Evolutionary conservation across 1,140 invertebrate species (phyloP).

Genomic region (Apolygus lucorum): DNA sequence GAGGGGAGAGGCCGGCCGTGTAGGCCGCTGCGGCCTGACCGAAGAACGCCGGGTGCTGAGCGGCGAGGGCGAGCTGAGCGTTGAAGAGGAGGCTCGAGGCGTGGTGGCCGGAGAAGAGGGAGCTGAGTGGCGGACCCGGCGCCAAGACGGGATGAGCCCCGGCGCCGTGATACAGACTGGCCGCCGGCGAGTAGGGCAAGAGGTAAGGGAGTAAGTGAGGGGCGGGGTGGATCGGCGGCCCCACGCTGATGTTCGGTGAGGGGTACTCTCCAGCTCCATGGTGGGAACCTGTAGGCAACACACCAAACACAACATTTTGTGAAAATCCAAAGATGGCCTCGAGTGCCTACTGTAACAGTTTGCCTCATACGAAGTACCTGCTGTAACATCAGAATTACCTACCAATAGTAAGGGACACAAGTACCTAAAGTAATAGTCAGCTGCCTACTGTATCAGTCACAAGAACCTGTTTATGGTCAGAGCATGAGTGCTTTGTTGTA

Average conservation of each 20-base stretch:
- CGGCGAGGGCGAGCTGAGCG: slow-evolving; percentile 66
- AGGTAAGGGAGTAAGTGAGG: slow-evolving; percentile 75
- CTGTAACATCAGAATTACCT: too few relatives aligned
- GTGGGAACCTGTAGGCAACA: slow-evolving; percentile 44
- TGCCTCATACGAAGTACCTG: too few relatives aligned
- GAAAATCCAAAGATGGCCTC: too few relatives aligned
- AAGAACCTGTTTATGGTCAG: too few relatives aligned
- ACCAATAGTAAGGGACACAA: too few relatives aligned
- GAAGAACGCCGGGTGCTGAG: slow-evolving; percentile 66
- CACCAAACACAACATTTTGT: too few relatives aligned
- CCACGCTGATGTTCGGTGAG: slow-evolving; percentile 75
- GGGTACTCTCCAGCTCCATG: slow-evolving; percentile 53
- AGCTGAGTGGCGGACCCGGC: slow-evolving; percentile 40
- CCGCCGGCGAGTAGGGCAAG: slow-evolving; percentile 50
- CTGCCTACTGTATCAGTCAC: too few relatives aligned
- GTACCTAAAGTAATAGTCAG: too few relatives aligned
- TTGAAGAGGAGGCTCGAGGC: slow-evolving; percentile 72
- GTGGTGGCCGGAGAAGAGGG: slow-evolving; percentile 41
- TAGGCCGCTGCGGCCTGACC: slow-evolving; percentile 50
- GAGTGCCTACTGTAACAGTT: too few relatives aligned
- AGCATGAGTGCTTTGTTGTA: too few relatives aligned
- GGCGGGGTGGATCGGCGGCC: slow-evolving; percentile 77
- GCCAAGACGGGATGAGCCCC: slow-evolving; percentile 52
- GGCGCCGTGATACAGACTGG: slow-evolving; percentile 63
- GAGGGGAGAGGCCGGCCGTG: slow-evolving; percentile 43